A percentile compares a stretch with the other conserved stretches of the same genome.
Evolutionary conservation across 2,113 vertebrate genomes (phyloP).

Genomic region (Plectropomus leopardus): DNA sequence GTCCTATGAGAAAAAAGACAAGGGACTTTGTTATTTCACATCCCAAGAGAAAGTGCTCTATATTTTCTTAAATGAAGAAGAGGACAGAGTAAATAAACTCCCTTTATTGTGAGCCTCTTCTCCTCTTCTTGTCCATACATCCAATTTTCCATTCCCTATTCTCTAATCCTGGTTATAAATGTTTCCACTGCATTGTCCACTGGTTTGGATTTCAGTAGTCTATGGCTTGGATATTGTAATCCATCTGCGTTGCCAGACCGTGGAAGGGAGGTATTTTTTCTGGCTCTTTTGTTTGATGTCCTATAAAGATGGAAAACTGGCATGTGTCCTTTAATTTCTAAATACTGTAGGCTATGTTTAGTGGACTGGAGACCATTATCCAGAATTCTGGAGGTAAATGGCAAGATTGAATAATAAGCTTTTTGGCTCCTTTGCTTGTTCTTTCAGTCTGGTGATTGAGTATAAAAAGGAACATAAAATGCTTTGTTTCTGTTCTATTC

Average conservation of each 20-base stretch:
- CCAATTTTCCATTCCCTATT: constrained; percentile 22
- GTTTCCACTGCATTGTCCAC: constrained; percentile 43
- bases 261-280: constrained; percentile 35
- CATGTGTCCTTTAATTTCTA: constrained; percentile 52
- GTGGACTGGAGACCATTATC: constrained; percentile 53
- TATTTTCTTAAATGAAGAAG: constrained; percentile 65
- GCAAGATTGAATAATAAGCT: constrained; percentile 58
- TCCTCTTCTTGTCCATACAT: constrained; percentile 21
- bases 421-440: constrained; percentile 37
- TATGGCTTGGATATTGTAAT: constrained; percentile 54
- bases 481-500: not conserved
- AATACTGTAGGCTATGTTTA: constrained; percentile 47
- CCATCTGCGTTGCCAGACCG: constrained; percentile 46
- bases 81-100: constrained; percentile 63
- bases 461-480: constrained; percentile 27
- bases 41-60: constrained; percentile 64
- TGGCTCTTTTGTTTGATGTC: constrained; percentile 52
- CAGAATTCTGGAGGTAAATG: constrained; percentile 48
- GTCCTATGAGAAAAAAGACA: constrained; percentile 59
- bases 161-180: constrained; percentile 49
- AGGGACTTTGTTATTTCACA: constrained; percentile 32
- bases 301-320: constrained; percentile 53
- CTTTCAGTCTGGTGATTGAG: constrained; percentile 29
- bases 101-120: constrained; percentile 28
- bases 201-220: constrained; percentile 53